Base-by-base conservation (phyloP, 2,797 vertebrate species). In the Momotus momota region DNA sequence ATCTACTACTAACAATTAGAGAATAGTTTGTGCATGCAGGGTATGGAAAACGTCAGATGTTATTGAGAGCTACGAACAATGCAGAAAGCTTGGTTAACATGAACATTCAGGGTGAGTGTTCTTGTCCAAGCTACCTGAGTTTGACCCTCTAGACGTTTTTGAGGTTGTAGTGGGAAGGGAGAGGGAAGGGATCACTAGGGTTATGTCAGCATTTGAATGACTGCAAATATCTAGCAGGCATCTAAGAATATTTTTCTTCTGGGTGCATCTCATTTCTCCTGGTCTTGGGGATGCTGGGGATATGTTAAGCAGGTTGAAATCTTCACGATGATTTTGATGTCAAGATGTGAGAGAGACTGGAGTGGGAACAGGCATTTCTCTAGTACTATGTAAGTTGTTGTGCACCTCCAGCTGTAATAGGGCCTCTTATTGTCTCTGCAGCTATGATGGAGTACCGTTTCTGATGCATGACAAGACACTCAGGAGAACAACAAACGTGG, bases 361-460 rank as follows among this genome's bases (percentile, higher is more conserved):
- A 46, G n/a, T 12, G 31, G 55, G 31, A 67, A 33, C 0, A 3
- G 38, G 9, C 1, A 2, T 57, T 80, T 43, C 11, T 38, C 19
- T 33, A 9, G 31, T 43, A 3, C 19, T 11, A 3, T 35, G 25
- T 58, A 27, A 0, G 0, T 27, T 40, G 40, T 27, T 51, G 31
- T 51, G 29, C 52, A 20, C 38, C 23, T 40, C 4, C 31, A 7
- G 1, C 61, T 40, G 19, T 69, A 29, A 91, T 1, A 6, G 27
- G 46, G 16, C 46, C 33, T 67, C 43, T 75, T 8, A 14, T 22
- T 89, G 45, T 94, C 74, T 64, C 75, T 74, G 5, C 95, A 99
- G 99, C 97, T 97, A 98, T 48, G 99, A 99, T 1, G 99, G 99
- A 1, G 98, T 99, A 66, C 99, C 99, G 1, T 99, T 99, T 82